Conservation (phyloP, 2,797 vertebrate genomes). For the Schizothorax lantsangensis region DNA sequence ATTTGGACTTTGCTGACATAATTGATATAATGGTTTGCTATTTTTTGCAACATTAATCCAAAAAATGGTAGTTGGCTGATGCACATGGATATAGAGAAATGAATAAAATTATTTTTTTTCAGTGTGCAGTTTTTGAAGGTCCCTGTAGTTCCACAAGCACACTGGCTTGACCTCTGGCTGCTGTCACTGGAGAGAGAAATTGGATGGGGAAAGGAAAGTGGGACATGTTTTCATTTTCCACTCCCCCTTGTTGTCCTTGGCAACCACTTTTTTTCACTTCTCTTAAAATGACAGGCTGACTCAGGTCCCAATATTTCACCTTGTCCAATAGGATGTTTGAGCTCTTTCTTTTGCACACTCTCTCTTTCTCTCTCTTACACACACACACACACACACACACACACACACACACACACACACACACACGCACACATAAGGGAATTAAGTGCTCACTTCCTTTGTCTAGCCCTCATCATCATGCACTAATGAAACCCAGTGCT, state of each 20-base stretch:
- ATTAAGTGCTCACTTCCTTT: slow-evolving; percentile 33
- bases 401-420: neutral
- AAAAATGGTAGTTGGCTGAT: neutral
- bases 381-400: neutral
- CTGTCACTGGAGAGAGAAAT: slow-evolving; percentile 55
- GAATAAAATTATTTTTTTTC: slow-evolving; percentile 18
- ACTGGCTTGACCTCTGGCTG: slow-evolving; percentile 56
- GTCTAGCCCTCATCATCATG: slow-evolving; percentile 31
- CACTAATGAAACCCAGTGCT: slow-evolving; percentile 32
- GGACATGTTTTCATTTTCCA: slow-evolving; percentile 42
- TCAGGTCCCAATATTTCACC: slow-evolving; percentile 41
- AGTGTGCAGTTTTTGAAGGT: slow-evolving; percentile 35
- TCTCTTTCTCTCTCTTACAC: neutral
- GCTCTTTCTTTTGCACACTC: neutral
- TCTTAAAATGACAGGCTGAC: slow-evolving; percentile 44
- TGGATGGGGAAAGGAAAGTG: slow-evolving; percentile 55
- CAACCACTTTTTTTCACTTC: slow-evolving; percentile 34
- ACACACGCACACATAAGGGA: neutral
- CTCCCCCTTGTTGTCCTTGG: slow-evolving; percentile 60
- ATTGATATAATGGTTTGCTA: slow-evolving; percentile 19
- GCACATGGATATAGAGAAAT: slow-evolving; percentile 22
- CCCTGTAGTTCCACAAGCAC: slow-evolving; percentile 51
- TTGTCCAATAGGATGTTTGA: slow-evolving; percentile 29
- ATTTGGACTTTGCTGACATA: slow-evolving; percentile 14
- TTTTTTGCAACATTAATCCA: neutral